Base-by-base conservation (phyloP, 2,797 vertebrate species). In the Acomys russatus region DNA sequence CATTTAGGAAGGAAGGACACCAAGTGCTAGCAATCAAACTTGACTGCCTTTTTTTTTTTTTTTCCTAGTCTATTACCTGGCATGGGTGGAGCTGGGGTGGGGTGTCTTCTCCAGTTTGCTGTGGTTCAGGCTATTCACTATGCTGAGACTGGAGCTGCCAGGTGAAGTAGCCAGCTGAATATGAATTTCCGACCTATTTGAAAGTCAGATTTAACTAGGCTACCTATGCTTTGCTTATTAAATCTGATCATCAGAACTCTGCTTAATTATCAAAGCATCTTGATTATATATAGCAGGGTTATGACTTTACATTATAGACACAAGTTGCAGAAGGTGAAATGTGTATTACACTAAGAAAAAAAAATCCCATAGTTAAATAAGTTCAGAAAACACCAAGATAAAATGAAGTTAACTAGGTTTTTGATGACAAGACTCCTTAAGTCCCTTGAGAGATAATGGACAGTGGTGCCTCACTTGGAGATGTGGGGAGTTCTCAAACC, bases 111-210 rank as follows among this genome's bases (percentile, higher is more conserved):
- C 77, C 80, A 76, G 74, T 88, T 92, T n/a, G 93, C 90, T 90
- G 74, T 91, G 35, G 30, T 85, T 95, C 30, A 66, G 33, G 87
- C 28, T 88, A 28, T 66, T 84, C n/a, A 20, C 56, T 30, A 0
- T 18, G 33, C 38, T 59, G 44, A 44, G 44, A 44, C 44, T 44
- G 44, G 44, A 2, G 20, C 44, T 92, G 35, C 33, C 54, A 88
- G n/a, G 61, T 89, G 94, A 96, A 93, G 30, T 30, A 85, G 3
- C 20, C 17, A 63, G 74, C 2, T 71, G 44, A 85, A 94, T 80
- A 1, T 71, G 84, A 85, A 94, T 96, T 76, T 88, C 83, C 87
- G 85, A 54, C 8, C 61, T 88, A 68, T 51, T 56, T 95, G 79
- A 91, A 95, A 18, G 80, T 54, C 90, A 91, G 15, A 91, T 91